phyloP scores from a whole-genome alignment of 2,113 vertebrate genomes.

The Leptobrachium leishanense region DNA sequence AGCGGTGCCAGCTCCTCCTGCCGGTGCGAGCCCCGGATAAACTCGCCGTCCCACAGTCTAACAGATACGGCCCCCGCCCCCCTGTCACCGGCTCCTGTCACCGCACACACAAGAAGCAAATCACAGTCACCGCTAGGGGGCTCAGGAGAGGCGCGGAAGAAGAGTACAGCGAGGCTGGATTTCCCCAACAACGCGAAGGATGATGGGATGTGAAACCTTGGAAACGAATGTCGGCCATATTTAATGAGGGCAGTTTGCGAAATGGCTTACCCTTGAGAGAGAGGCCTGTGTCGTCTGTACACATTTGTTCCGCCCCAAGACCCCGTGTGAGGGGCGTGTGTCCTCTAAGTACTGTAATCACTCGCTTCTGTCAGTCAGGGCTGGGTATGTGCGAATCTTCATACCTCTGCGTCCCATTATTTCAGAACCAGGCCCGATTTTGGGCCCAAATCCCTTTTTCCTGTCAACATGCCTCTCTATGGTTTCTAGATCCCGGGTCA shows the following conservation, averaged over 20 bases:
- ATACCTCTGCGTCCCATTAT: too few species aligned
- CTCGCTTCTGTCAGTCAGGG: too few species aligned
- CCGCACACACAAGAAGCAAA: background rate
- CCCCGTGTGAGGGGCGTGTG: too few species aligned
- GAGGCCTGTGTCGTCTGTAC: too few species aligned
- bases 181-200: background rate
- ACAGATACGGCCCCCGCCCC: slow-evolving; percentile 21
- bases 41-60: background rate
- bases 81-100: slow-evolving; percentile 44
- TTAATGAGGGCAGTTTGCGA: slow-evolving; percentile 15
- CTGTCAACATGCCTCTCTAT: too few species aligned
- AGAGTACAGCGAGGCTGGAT: background rate
- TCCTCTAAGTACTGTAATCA: too few species aligned
- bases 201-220: slow-evolving; percentile 1
- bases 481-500: too few species aligned
- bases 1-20: background rate
- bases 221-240: background rate
- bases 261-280: too few species aligned
- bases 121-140: slow-evolving; percentile 17
- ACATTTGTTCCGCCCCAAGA: too few species aligned
- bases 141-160: slow-evolving; percentile 2
- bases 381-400: too few species aligned
- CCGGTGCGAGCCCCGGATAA: background rate
- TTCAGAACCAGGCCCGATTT: too few species aligned
- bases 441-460: too few species aligned